Conservation (phyloP, 2,113 vertebrate species). For the Spermophilus dauricus region DNA sequence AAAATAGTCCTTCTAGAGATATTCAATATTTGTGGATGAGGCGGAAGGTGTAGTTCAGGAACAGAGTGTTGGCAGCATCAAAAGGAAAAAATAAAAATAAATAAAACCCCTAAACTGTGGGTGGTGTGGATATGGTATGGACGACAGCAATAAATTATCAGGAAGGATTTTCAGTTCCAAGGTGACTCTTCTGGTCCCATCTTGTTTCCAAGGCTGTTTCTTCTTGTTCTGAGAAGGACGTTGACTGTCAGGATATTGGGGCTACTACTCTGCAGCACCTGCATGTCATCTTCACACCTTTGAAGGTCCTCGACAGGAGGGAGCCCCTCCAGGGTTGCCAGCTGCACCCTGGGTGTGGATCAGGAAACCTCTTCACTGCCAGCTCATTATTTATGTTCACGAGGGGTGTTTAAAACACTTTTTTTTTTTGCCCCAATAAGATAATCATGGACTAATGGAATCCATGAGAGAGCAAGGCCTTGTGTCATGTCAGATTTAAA, state of each 20-base stretch:
- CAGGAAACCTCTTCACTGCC: too few relatives aligned
- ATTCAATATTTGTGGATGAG: too few relatives aligned
- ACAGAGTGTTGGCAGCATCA: too few relatives aligned
- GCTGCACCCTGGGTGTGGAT: too few relatives aligned
- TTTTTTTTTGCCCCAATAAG: too few relatives aligned
- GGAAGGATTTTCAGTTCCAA: not conserved
- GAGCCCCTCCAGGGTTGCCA: not conserved
- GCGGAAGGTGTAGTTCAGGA: not conserved
- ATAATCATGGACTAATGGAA: too few relatives aligned
- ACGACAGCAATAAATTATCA: not conserved
- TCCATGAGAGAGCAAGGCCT: too few relatives aligned
- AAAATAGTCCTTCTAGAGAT: not conserved
- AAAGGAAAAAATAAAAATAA: not conserved
- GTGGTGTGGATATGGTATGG: not conserved
- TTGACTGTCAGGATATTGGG: not conserved
- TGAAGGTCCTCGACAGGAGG: too few relatives aligned
- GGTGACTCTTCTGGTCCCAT: not conserved
- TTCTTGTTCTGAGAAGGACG: not conserved
- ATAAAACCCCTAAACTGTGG: too few relatives aligned
- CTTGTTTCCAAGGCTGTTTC: not conserved
- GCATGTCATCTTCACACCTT: rapidly evolving
- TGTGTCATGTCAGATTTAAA: too few relatives aligned
- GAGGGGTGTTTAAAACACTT: too few relatives aligned
- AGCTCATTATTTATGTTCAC: too few relatives aligned
- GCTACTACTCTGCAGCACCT: rapidly evolving